These are phyloP conservation scores for Nothobranchius kuhntae DNA, from an alignment of 2,113 vertebrate genomes.

Conservation along the genomic window DNA sequence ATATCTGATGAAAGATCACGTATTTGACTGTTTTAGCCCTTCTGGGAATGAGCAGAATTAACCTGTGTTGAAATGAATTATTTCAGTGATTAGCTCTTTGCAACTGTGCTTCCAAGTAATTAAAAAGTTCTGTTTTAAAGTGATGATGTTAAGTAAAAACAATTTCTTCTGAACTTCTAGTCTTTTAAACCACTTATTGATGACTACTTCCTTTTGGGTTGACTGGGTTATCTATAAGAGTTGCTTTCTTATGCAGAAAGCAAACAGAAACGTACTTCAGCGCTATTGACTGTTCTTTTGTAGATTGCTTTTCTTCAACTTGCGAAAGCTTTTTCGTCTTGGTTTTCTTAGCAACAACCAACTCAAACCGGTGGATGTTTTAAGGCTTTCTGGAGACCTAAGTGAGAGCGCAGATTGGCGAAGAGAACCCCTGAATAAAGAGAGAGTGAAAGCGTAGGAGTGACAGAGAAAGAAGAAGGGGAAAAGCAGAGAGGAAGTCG, in stretches of 20 bases:
- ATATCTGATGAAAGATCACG: constrained; percentile 28
- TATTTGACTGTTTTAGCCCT: not conserved
- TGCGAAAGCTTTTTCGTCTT: constrained; percentile 25
- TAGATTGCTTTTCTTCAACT: not conserved
- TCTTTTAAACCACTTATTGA: not conserved
- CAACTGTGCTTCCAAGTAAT: constrained; percentile 14
- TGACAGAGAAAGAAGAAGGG: constrained; percentile 53
- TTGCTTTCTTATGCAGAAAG: not conserved
- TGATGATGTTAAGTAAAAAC: constrained; percentile 1
- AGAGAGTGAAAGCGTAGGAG: constrained; percentile 25
- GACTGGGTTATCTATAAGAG: constrained; percentile 9
- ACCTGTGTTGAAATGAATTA: constrained; percentile 22
- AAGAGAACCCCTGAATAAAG: constrained; percentile 27
- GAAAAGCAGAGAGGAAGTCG: constrained; percentile 66
- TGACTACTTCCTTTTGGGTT: constrained; percentile 3
- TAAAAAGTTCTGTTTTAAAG: not conserved
- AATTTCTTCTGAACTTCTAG: not conserved
- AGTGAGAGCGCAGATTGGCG: constrained; percentile 29
- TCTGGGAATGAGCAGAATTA: constrained; percentile 3
- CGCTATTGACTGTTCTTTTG: not conserved
- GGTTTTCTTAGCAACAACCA: constrained; percentile 3
- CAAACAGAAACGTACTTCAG: not conserved
- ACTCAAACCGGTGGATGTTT: constrained; percentile 10
- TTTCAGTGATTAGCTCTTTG: constrained; percentile 10
- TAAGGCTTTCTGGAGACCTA: constrained; percentile 30